These are phyloP conservation scores for Stenchaetothrips biformis DNA, from an alignment of 2,888 invertebrate genomes.

Conservation along the genomic window DNA sequence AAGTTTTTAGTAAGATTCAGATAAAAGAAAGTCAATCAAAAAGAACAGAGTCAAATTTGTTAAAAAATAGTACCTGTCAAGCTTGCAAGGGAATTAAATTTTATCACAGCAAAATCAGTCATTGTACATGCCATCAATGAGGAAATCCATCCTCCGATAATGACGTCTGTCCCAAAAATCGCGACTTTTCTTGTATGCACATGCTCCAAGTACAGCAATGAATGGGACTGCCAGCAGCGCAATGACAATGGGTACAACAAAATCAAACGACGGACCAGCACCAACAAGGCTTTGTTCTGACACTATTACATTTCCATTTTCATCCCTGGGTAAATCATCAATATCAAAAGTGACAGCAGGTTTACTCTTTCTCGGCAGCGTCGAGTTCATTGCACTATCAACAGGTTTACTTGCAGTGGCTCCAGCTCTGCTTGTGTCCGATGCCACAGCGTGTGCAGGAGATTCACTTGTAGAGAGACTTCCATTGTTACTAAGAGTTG, in stretches of 20 bases:
- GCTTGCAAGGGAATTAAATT: conserved; percentile 40
- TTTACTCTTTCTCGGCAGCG: conserved; percentile 25
- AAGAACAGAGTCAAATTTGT: background rate
- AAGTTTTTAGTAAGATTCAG: too few species aligned
- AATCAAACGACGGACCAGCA: conserved; percentile 49
- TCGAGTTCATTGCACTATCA: background rate
- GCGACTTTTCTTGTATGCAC: conserved; percentile 63
- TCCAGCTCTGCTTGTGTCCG: background rate
- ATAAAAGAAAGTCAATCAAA: background rate
- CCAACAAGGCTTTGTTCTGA: conserved; percentile 37
- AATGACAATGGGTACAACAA: conserved; percentile 69
- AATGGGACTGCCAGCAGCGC: conserved; percentile 70
- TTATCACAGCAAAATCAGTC: conserved; percentile 49
- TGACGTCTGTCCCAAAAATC: conserved; percentile 83
- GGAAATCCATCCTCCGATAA: conserved; percentile 81
- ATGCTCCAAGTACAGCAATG: conserved; percentile 61
- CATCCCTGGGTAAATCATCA: conserved; percentile 26
- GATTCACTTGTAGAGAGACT: background rate
- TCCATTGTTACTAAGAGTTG: background rate
- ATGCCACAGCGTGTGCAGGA: background rate
- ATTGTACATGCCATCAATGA: conserved; percentile 86
- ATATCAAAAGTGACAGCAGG: conserved; percentile 34
- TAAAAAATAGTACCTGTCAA: background rate
- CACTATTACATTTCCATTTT: conserved; percentile 31
- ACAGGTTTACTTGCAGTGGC: background rate